These are phyloP conservation scores for Rotaria macrura DNA, from an alignment of 2,888 invertebrate species.

Conservation along the genomic window DNA sequence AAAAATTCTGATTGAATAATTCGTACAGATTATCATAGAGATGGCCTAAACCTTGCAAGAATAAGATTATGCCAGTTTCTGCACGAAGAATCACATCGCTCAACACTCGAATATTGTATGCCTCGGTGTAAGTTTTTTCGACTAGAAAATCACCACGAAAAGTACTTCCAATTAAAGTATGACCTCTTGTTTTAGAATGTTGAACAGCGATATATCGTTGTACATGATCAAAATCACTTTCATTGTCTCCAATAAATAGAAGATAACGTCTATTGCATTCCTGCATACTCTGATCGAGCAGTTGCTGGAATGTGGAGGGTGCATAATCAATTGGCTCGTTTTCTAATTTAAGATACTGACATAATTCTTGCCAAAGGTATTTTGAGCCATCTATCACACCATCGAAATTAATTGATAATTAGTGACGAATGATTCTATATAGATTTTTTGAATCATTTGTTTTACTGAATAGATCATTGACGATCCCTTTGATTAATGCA, in stretches of 20 bases:
- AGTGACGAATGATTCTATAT: not conserved
- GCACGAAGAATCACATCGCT: not conserved
- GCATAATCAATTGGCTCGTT: not conserved
- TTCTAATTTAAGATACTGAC: not conserved
- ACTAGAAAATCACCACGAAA: not conserved
- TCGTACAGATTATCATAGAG: not conserved
- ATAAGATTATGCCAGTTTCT: not conserved
- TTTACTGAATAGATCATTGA: not conserved
- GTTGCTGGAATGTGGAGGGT: not conserved
- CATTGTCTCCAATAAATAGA: not conserved
- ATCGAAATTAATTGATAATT: not conserved
- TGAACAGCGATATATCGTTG: not conserved
- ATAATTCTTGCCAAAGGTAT: not conserved
- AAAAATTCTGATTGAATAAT: not conserved
- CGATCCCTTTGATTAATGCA: slow-evolving; percentile 27
- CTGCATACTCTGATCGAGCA: not conserved
- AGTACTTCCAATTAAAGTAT: slow-evolving; percentile 5
- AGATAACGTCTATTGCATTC: not conserved
- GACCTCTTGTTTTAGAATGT: not conserved
- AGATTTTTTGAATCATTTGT: not conserved
- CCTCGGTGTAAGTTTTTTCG: not conserved
- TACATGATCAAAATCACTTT: slow-evolving; percentile 5
- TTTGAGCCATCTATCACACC: not conserved
- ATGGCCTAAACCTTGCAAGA: not conserved
- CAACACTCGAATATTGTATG: not conserved